Evolutionary conservation across 2,888 invertebrate species (phyloP), one percentile per base, ranked within the genome.

Genomic region (Trichopoda pennipes): DNA sequence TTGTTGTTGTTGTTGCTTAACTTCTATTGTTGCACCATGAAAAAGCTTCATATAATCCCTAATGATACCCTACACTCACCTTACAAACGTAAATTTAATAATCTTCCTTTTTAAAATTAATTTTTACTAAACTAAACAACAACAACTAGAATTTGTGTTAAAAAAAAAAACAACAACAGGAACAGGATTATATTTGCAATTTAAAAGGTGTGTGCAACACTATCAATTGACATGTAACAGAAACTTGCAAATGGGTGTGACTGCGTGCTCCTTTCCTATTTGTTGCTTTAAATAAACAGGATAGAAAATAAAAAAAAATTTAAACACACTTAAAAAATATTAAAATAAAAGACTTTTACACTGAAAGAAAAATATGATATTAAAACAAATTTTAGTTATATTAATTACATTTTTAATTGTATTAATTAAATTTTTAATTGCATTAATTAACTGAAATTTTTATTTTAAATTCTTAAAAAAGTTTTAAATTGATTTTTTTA

Each of bases 191-290:
- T 16, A 19, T 16, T 38, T 68, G n/a, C 12, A 32, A 64, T 38
- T 49, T 2, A 28, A 73, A 68, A 77, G 81, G 81, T 77, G 81
- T 77, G 77, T 28, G 16, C 6, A 63, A 69, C 49, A 68, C 42
- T 77, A 68, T 73, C 77, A 77, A 64, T 81, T 81, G 69, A 77
- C 73, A 74, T 63, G 56, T 63, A 63, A 77, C 73, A 68, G 55
- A 72, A 56, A 23, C 58, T 58, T 64, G 28, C 28, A 38, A 60
- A 74, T 44, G 53, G 42, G 55, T n/a, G n/a, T 16, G 49, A 8
- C 21, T 19, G 66, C 32, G 23, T 7, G 2, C 16, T 64, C 19
- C 35, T 56, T 64, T 49, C 35, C n/a, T n/a, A n/a, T 14, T 7
- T 12, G 38, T 12, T 38, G 38, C 12, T 7, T 38, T 38, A 1